phyloP scores from a whole-genome alignment of 1,140 invertebrate species.

The Rhyacophila brunnea region DNA sequence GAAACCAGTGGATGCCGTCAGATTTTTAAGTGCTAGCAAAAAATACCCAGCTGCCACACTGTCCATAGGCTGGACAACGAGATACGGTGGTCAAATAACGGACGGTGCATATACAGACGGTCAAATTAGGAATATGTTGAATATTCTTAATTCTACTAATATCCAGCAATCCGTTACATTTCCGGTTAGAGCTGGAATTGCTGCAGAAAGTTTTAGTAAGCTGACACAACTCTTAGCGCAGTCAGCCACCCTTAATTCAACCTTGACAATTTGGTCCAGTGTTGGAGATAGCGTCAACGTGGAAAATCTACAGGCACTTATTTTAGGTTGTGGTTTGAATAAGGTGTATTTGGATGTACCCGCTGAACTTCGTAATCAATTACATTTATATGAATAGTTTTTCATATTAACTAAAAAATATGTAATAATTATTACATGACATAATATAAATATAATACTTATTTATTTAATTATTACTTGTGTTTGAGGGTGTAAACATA shows the following conservation, averaged over 20 bases:
- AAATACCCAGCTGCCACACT: constrained; percentile 67
- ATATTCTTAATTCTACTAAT: constrained; percentile 56
- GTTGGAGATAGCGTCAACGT: constrained; percentile 62
- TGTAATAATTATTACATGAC: too few relatives aligned
- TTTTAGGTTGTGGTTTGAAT: constrained; percentile 61
- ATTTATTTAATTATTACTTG: too few relatives aligned
- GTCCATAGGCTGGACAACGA: constrained; percentile 87
- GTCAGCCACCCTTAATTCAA: constrained; percentile 50
- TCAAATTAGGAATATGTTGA: constrained; percentile 74
- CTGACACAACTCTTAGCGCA: constrained; percentile 56
- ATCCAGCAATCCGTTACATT: constrained; percentile 74
- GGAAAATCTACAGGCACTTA: constrained; percentile 57
- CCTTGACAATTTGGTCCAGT: constrained; percentile 73
- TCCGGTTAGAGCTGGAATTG: constrained; percentile 73
- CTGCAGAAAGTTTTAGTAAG: constrained; percentile 60
- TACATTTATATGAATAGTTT: constrained; percentile 48
- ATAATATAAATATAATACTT: too few relatives aligned
- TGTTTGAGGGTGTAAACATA: too few relatives aligned
- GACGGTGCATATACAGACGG: constrained; percentile 64
- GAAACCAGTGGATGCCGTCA: constrained; percentile 63
- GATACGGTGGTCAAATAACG: constrained; percentile 53
- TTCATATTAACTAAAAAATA: too few relatives aligned
- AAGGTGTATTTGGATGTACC: constrained; percentile 72
- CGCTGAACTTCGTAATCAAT: constrained; percentile 50
- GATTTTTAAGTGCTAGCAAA: constrained; percentile 59